Base-by-base conservation (phyloP, 2,113 vertebrate species). In the Micronycteris hirsuta region DNA sequence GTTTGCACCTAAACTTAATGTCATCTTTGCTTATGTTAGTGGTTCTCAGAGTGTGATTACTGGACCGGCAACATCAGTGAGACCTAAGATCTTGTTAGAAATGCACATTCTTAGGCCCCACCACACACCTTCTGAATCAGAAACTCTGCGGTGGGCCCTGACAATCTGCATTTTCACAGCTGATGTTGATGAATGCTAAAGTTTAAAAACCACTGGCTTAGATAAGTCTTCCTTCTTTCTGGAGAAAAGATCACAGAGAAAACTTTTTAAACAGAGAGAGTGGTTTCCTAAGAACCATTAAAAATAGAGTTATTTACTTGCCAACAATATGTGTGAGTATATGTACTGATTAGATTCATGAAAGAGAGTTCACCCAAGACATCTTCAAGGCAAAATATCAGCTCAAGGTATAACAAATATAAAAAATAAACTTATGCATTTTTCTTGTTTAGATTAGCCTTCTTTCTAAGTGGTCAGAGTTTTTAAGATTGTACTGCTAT, bases 281-380 rank as follows among this genome's bases (percentile, higher is more conserved):
- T 86, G 81, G 89, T 68, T 92, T 73, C 63, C 68, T 68, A 89
- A 89, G 78, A 88, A 70, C 49, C 13, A 77, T 87, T 92, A 91
- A 95, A 93, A 91, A 83, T 47, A 94, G 12, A 41, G 65, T 71
- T 33, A 52, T 86, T 91, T 87, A 81, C 52, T 94, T 89, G 67
- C 38, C 85, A 94, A 81, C 20, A 94, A 63, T 38, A 90, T 31
- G 33, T 80, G 49, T 13, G 24, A 61, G 26, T 61, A 61, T 61
- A 61, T 82, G 38, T 63, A 77, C 20, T n/a, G 10, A 92, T 92
- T 68, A 92, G 36, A 93, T 78, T 83, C 87, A 83, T 65, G 41
- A 90, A 56, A 61, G 49, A 36, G 16, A 84, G 28, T 76, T 45
- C 63, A 58, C 43, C 52, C 33, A 91, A 65, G 38, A 78, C 36